phyloP scores from a whole-genome alignment of 1,140 invertebrate genomes.

The Caerostris darwini region DNA sequence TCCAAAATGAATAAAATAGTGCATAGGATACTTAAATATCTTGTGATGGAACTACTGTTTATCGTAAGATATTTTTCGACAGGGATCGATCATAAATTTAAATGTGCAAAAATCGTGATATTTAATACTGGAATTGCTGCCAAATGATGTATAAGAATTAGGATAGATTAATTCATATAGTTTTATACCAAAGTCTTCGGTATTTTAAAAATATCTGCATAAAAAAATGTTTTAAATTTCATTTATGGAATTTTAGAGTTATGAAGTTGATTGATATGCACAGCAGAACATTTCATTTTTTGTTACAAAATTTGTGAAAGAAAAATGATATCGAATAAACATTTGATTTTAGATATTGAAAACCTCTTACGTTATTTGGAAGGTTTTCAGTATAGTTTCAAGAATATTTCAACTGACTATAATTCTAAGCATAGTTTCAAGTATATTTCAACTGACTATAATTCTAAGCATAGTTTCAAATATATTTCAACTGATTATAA shows the following conservation, averaged over 20 bases:
- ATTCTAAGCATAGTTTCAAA: no score
- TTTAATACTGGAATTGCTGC: no score
- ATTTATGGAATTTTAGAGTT: not conserved
- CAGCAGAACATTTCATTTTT: no score
- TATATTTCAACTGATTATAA: no score
- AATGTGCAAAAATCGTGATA: not conserved
- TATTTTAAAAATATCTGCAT: not conserved
- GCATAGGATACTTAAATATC: slow-evolving; percentile 28
- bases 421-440: not conserved
- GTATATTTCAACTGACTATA: not conserved
- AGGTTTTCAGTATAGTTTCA: not conserved
- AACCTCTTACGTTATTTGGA: not conserved
- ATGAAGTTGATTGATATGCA: not conserved
- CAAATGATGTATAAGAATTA: no score
- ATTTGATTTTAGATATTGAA: not conserved
- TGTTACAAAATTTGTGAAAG: no score
- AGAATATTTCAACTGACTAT: not conserved
- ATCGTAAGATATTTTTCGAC: not conserved
- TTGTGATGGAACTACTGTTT: slow-evolving; percentile 34
- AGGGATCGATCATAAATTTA: slow-evolving; percentile 6
- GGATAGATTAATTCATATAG: no score
- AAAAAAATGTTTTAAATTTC: not conserved
- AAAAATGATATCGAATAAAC: not conserved
- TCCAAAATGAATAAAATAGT: slow-evolving; percentile 28
- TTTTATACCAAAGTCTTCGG: not conserved